These are phyloP conservation scores for Upupa epops DNA, from an alignment of 2,113 vertebrate species.

Conservation along the genomic window DNA sequence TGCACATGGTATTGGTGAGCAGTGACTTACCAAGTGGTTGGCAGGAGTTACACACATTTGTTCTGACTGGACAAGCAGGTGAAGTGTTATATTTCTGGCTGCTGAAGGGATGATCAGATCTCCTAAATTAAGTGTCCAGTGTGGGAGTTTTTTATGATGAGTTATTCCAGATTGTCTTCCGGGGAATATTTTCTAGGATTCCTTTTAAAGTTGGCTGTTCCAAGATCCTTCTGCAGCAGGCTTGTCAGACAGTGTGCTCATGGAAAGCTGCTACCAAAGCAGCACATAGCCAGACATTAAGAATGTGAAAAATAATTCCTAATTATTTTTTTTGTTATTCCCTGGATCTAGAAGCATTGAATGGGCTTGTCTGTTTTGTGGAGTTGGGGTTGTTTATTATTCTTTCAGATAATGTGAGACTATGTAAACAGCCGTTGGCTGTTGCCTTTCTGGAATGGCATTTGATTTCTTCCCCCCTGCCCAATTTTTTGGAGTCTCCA, in stretches of 20 bases:
- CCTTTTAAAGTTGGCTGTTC: neutral
- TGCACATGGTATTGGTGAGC: neutral
- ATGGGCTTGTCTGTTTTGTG: neutral
- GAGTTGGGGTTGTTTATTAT: neutral
- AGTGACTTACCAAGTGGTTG: rapidly evolving
- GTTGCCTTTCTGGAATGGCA: neutral
- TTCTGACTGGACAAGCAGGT: neutral
- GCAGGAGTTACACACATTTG: neutral
- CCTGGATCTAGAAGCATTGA: neutral
- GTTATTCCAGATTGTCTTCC: neutral
- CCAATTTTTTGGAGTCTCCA: neutral
- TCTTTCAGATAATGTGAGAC: neutral
- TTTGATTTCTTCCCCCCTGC: neutral
- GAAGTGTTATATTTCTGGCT: neutral
- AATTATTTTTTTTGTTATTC: neutral
- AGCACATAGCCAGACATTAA: rapidly evolving
- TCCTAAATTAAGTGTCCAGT: constrained; percentile 1
- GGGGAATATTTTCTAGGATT: neutral
- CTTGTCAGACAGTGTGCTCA: neutral
- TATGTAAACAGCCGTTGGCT: neutral
- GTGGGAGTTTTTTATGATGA: neutral
- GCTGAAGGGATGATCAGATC: neutral
- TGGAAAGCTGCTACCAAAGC: neutral
- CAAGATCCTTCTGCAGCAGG: neutral
- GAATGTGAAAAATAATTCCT: neutral